phyloP scores from a whole-genome alignment of 2,888 invertebrate genomes.

The Exocentrus adspersus region DNA sequence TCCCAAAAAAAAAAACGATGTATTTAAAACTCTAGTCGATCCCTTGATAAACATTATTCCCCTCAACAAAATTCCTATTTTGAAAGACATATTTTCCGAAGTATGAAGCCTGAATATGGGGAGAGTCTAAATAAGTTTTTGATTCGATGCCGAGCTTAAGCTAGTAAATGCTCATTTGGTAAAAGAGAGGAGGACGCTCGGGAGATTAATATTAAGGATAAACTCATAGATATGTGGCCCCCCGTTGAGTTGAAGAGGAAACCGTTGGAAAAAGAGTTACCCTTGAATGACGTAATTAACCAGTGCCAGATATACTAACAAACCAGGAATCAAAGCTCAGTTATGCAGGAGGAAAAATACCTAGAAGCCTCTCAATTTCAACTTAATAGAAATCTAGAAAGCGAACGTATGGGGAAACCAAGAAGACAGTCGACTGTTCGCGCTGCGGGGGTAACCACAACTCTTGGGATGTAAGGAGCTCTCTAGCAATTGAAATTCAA shows the following conservation, averaged over 20 bases:
- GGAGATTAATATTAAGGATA: no score
- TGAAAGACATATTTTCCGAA: background rate
- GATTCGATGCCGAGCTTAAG: background rate
- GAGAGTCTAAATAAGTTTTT: background rate
- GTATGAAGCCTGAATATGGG: background rate
- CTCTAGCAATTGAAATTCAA: slow-evolving; percentile 30
- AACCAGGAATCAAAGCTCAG: no score
- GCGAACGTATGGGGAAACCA: slow-evolving; percentile 18
- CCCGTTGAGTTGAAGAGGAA: no score
- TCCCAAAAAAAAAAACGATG: background rate
- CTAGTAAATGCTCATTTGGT: background rate
- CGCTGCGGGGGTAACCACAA: slow-evolving; percentile 17
- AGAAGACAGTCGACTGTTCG: slow-evolving; percentile 2
- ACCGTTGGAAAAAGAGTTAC: no score
- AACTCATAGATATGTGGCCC: no score
- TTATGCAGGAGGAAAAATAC: no score
- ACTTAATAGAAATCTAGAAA: no score
- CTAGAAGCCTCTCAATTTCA: no score
- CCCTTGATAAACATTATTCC: background rate
- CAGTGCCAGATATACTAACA: no score
- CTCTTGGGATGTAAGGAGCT: slow-evolving; percentile 20
- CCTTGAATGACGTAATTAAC: no score
- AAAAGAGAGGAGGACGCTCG: background rate
- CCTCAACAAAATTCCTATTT: background rate
- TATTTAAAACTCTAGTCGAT: background rate